Base-by-base conservation (phyloP, 2,113 vertebrate genomes). In the Daphoenositta chrysoptera region DNA sequence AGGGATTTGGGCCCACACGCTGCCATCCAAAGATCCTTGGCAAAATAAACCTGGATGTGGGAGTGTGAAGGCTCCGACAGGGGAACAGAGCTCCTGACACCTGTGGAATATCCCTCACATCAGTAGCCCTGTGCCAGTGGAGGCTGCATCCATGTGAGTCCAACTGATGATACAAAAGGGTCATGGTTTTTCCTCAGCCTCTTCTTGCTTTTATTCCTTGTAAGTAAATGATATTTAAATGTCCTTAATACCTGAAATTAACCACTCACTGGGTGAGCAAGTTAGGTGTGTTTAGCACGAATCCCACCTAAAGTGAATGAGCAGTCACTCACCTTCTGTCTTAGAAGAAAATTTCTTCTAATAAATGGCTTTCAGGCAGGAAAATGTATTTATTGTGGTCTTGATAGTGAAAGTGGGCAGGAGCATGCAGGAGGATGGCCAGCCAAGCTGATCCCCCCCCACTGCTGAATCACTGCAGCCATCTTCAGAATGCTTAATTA, bases 401-500 rank as follows among this genome's bases (percentile, higher is more conserved):
- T 60, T 24, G 31, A 24, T n/a, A 7, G 27, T 40, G 8, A 39
- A 21, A 64, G 47, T 24, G 31, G 44, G 28, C 35, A 39, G 57
- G 26, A 56, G 8, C 3, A 1, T 18, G 44, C 51, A 75, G 48
- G 50, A 48, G 22, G 15, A 16, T 20, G 56, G 51, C 20, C 19
- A 30, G 1, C 23, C 21, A 24, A 10, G 77, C n/a, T 81, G 27
- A 28, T 65, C 28, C 28, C 11, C 6, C 15, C 1, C 58, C 40
- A 18, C 66, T 93, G 44, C 56, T 80, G 58, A 47, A 61, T 80
- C 83, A n/a, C 28, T n/a, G 65, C 56, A 37, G 50, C 72, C 28
- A 19, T 65, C 77, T 92, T n/a, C n/a, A 89, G 71, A 82, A 63
- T 89, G 35, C 31, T 84, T 61, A 64, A 60, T 87, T 89, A 81